Evolutionary conservation across 1,140 invertebrate genomes (phyloP), one percentile per base, ranked within the genome.

Genomic region (Cydia amplana): DNA sequence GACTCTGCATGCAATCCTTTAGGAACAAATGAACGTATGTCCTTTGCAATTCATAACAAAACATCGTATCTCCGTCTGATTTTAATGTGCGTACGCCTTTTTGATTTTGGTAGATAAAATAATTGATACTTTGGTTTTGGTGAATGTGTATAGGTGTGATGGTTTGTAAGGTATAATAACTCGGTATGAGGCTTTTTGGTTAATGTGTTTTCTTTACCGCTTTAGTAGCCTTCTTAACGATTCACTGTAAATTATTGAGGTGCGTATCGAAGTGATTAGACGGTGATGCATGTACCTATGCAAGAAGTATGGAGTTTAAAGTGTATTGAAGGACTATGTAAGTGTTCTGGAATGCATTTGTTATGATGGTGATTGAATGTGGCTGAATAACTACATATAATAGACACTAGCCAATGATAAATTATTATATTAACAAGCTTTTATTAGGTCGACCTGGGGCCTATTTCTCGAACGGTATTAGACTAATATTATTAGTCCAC

Each of bases 91-190:
- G 18, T 60, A 60, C 20, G 55, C 10, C 55, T 23, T 60, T 60
- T 23, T 23, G 9, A 20, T 18, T 18, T 60, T 10, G 1, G n/a
- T 55, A 2, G 9, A 85, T 85, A 85, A 82, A 82, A 46, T 14
- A 80, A 73, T 77, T 60, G 20, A 60, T 60, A 60, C 6, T 60
- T 23, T 70, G n/a, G 14, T 36, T 36, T 70, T 36, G 6, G 65
- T 70, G 6, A 6, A 10, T 25, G 20, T 36, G 14, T 49, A 73
- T 25, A 85, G 82, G 87, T 87, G 88, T 88, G 86, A 88, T 80
- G 86, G 80, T 81, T 76, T 83, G 75, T 78, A 81, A 78, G 74
- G 74, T n/a, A 89, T 87, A 91, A 91, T 87, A 76, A 80, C 88
- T 7, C 89, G 84, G 87, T 87, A 83, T 86, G 88, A 81, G 81